Conservation (phyloP, 1,140 invertebrate genomes). For the Doryteuthis pealeii region DNA sequence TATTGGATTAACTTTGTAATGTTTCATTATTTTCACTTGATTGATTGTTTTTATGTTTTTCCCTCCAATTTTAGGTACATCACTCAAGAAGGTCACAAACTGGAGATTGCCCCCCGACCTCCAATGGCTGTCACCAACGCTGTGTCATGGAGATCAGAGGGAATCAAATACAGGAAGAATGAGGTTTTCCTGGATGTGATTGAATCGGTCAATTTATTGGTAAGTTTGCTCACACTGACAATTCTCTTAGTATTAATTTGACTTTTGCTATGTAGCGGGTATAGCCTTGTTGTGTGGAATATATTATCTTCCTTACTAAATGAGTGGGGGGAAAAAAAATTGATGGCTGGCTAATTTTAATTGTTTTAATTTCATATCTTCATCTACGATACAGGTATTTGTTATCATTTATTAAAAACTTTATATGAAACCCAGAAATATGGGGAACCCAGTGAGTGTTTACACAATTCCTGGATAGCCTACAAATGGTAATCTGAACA, state of each 20-base stretch:
- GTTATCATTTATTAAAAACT: too few relatives aligned
- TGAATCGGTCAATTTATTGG: constrained; percentile 95
- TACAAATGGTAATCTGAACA: too few relatives aligned
- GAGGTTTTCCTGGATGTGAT: constrained; percentile 99
- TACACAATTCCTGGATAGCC: too few relatives aligned
- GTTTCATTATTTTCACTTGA: too few relatives aligned
- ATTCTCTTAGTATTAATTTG: not conserved
- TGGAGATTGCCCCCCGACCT: constrained; percentile 93
- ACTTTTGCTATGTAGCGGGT: not conserved
- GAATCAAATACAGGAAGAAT: constrained; percentile 99
- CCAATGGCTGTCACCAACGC: constrained; percentile 99
- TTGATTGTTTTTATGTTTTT: not conserved
- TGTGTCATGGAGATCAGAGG: constrained; percentile 98
- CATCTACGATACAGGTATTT: too few relatives aligned
- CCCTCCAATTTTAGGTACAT: constrained; percentile 64
- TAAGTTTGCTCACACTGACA: constrained; percentile 59
- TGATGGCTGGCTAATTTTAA: not conserved
- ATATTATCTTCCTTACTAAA: not conserved
- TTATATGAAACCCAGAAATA: too few relatives aligned
- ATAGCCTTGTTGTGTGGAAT: not conserved
- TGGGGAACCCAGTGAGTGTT: too few relatives aligned
- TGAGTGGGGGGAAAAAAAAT: not conserved
- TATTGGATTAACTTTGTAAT: too few relatives aligned
- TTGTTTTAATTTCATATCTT: too few relatives aligned
- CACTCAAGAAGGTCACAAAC: constrained; percentile 97